These are phyloP conservation scores for Apteryx owenii DNA, from an alignment of 2,113 vertebrate species.

Conservation along the genomic window DNA sequence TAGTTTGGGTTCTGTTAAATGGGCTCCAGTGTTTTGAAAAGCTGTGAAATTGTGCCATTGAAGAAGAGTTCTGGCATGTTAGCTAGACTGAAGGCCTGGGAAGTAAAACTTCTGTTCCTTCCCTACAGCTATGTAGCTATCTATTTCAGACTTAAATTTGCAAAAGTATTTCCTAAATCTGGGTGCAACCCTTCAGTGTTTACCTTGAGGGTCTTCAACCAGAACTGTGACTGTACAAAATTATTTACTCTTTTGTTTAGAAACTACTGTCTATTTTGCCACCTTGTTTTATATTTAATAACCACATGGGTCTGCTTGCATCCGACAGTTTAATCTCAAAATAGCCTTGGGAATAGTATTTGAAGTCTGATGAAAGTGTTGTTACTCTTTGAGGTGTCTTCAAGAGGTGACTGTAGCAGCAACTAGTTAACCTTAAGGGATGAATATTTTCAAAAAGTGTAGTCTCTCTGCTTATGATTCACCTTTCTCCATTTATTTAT, in stretches of 20 bases:
- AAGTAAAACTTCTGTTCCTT: background rate
- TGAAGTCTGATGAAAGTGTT: constrained; percentile 2
- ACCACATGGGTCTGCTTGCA: background rate
- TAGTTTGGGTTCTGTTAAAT: background rate
- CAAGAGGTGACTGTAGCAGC: background rate
- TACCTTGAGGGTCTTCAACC: background rate
- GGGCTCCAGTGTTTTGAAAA: background rate
- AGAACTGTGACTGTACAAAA: background rate
- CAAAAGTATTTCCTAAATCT: background rate
- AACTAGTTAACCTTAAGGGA: background rate
- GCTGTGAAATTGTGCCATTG: background rate
- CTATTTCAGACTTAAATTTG: background rate
- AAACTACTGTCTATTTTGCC: background rate
- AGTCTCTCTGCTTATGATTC: background rate
- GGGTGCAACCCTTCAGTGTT: background rate
- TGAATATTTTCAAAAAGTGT: background rate
- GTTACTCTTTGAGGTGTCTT: background rate
- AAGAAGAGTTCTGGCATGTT: background rate
- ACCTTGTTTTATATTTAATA: background rate
- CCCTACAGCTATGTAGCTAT: background rate
- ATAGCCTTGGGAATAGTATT: background rate
- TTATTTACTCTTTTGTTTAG: background rate
- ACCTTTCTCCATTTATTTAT: background rate
- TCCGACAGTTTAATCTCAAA: background rate
- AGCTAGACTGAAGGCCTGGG: background rate